Base-by-base conservation (phyloP, 2,888 invertebrate genomes). In the Lasius platythorax region DNA sequence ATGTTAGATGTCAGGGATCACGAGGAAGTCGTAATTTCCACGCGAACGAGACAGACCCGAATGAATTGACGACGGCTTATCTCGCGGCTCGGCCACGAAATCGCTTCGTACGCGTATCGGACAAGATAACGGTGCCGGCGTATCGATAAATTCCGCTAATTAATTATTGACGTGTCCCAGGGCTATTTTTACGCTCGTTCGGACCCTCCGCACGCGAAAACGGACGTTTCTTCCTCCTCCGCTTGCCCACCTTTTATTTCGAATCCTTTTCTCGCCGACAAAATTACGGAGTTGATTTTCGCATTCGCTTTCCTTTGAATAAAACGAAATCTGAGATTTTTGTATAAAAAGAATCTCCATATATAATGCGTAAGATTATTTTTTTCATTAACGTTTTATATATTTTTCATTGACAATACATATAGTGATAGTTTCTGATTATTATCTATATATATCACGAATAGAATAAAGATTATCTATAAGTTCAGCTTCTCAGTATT, bases 61-160 rank as follows among this genome's bases (percentile, higher is more conserved):
- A 88, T 88, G 87, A 90, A 90, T 90, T 88, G 91, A 91, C 89
- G 90, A 90, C 88, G 90, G 89, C 90, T 90, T 92, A 92, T 92
- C 92, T 90, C 85, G 85, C 88, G 86, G 85, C 83, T 83, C 86
- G 90, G 87, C 87, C 88, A 87, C 88, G 89, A 91, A 90, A 91
- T 90, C 92, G 89, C 66, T 82, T 84, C 85, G 87, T 87, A 90
- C 90, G 91, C 89, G 87, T 93, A 93, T 92, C 92, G 86, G 88
- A 91, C 91, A 91, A 89, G 93, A 93, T 93, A 93, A 92, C 91
- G 89, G 86, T 87, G 83, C 84, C 83, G 90, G 88, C 85, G 91
- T 90, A 90, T 91, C 93, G 92, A 94, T 93, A 93, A 93, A 93
- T 93, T 93, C 89, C 85, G 89, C 88, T 94, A 94, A 94, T 94